Evolutionary conservation across 2,888 invertebrate species (phyloP).

Genomic region (Eupeodes latifasciatus): DNA sequence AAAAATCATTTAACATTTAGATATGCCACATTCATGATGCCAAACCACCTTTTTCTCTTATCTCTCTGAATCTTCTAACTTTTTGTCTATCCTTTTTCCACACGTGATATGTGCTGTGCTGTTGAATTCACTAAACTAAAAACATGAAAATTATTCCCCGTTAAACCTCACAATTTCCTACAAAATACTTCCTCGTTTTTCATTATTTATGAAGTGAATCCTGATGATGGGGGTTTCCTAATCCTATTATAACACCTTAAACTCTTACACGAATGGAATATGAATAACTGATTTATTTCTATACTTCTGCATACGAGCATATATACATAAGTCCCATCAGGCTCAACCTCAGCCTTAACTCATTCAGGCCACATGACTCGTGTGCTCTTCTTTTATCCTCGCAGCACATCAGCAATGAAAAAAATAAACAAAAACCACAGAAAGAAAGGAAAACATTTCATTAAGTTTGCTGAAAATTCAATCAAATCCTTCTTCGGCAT

Average conservation of each 20-base stretch:
- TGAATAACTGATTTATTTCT: conserved; percentile 49
- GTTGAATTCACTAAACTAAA: neutral
- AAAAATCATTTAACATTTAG: too few relatives aligned
- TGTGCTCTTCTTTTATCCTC: conserved; percentile 11
- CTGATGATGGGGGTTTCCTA: conserved; percentile 13
- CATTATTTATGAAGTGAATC: conserved; percentile 18
- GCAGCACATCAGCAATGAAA: too few relatives aligned
- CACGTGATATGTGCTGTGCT: neutral
- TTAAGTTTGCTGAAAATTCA: conserved; percentile 59
- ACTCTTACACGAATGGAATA: conserved; percentile 15
- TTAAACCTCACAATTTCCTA: neutral
- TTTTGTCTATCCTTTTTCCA: neutral
- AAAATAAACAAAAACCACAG: neutral
- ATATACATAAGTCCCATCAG: neutral
- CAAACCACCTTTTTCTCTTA: too few relatives aligned
- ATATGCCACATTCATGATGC: too few relatives aligned
- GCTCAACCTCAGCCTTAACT: too few relatives aligned
- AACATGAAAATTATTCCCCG: neutral
- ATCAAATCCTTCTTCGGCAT: conserved; percentile 60
- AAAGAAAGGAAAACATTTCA: conserved; percentile 39
- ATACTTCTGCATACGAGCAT: neutral
- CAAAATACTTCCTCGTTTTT: conserved; percentile 16
- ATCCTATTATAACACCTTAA: conserved; percentile 56
- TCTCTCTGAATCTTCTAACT: neutral
- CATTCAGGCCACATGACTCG: conserved; percentile 16